These are phyloP conservation scores for Artibeus lituratus DNA, from an alignment of 2,797 vertebrate species.

Conservation along the genomic window DNA sequence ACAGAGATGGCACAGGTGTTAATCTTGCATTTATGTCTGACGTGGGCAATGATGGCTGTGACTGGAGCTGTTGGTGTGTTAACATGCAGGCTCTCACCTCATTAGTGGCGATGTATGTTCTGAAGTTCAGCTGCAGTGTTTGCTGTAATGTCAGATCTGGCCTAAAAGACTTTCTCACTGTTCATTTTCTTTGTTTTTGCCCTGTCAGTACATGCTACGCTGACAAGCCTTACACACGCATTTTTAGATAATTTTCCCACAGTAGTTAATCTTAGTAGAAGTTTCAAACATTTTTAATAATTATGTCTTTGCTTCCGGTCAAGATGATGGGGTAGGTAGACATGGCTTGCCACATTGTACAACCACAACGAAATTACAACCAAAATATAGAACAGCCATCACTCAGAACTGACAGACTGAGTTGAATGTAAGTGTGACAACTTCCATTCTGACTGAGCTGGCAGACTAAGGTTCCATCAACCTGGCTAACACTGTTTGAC, in stretches of 20 bases:
- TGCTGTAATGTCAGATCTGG: slow-evolving; percentile 74
- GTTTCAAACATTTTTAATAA: slow-evolving; percentile 49
- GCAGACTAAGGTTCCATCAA: too few relatives aligned
- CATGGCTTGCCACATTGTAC: too few relatives aligned
- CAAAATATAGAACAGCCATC: too few relatives aligned
- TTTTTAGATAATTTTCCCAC: slow-evolving; percentile 38
- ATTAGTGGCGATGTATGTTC: slow-evolving; percentile 83
- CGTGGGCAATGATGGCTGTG: slow-evolving; percentile 78
- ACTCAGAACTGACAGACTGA: too few relatives aligned
- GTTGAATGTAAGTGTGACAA: too few relatives aligned
- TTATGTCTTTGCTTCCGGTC: too few relatives aligned
- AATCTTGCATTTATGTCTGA: slow-evolving; percentile 83
- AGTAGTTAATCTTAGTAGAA: slow-evolving; percentile 12
- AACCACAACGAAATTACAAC: too few relatives aligned
- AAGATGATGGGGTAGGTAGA: too few relatives aligned
- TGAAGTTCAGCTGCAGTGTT: slow-evolving; percentile 81
- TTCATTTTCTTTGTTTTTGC: slow-evolving; percentile 77
- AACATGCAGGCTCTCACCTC: slow-evolving; percentile 84
- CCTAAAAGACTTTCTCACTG: slow-evolving; percentile 75
- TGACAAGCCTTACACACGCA: neutral
- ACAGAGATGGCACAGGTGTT: slow-evolving; percentile 81
- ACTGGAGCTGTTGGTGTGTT: slow-evolving; percentile 78
- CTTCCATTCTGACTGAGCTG: too few relatives aligned
- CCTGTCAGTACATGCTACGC: slow-evolving; percentile 14
- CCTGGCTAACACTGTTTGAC: too few relatives aligned